A percentile compares a stretch with the other conserved stretches of the same genome.
These are phyloP conservation scores for Pachydiplax longipennis DNA, from an alignment of 2,888 invertebrate species.

Conservation along the genomic window DNA sequence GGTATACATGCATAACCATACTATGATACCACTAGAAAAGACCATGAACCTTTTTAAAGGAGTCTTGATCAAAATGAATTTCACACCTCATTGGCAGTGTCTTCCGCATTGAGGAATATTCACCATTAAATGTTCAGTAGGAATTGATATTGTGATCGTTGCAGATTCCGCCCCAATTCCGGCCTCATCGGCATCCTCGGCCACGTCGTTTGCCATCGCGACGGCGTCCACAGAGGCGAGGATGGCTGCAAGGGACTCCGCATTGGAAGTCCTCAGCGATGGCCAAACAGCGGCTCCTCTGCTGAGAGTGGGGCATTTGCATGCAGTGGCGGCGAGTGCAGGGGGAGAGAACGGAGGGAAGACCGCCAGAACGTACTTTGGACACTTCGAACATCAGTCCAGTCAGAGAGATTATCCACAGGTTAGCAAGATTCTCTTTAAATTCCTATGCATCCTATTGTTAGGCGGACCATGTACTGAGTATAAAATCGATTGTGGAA, in stretches of 20 bases:
- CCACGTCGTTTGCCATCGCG: conserved; percentile 3
- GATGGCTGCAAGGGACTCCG: conserved; percentile 75
- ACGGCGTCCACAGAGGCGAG: conserved; percentile 18
- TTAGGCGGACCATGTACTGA: no score
- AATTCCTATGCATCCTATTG: no score
- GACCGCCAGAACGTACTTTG: conserved; percentile 84
- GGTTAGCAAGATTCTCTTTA: no score
- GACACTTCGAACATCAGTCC: conserved; percentile 87
- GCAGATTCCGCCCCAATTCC: conserved; percentile 11
- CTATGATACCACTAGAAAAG: no score
- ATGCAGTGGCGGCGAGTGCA: conserved; percentile 61
- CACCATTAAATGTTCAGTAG: not conserved
- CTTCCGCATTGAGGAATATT: not conserved
- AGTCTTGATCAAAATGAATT: no score
- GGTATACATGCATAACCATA: no score
- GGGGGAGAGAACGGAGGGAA: conserved; percentile 78
- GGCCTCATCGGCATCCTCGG: not conserved
- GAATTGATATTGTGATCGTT: not conserved
- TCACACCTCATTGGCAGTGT: no score
- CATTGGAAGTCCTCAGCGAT: conserved; percentile 87
- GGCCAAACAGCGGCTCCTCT: conserved; percentile 89
- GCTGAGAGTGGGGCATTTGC: conserved; percentile 80
- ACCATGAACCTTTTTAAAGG: no score
- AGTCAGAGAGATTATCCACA: conserved; percentile 80
- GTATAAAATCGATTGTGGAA: no score